A percentile compares a stretch with the other conserved stretches of the same genome.
These are phyloP conservation scores for Etheostoma spectabile DNA, from an alignment of 2,113 vertebrate species.

Conservation along the genomic window DNA sequence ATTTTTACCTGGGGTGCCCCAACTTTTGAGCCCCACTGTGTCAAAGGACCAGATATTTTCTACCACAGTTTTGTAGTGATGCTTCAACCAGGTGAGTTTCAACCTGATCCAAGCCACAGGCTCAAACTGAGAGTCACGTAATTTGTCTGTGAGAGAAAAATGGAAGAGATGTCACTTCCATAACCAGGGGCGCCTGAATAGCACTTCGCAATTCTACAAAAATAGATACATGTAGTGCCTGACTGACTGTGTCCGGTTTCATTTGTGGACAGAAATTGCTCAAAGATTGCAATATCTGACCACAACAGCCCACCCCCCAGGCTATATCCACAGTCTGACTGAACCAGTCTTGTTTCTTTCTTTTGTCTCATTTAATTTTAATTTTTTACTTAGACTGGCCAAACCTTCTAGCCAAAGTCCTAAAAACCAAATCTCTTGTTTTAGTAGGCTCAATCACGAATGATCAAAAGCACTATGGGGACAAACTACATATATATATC, in stretches of 20 bases:
- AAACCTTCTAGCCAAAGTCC: background rate
- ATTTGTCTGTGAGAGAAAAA: background rate
- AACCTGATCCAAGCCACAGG: background rate
- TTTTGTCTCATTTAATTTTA: background rate
- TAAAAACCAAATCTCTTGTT: background rate
- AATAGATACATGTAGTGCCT: background rate
- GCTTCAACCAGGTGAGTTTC: background rate
- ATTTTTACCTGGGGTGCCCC: too few species aligned
- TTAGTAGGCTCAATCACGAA: conserved; percentile 4
- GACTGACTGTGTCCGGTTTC: background rate
- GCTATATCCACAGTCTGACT: background rate
- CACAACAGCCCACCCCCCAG: too few species aligned
- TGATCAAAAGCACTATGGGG: background rate
- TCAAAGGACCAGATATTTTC: background rate
- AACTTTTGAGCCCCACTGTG: too few species aligned
- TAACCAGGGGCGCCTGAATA: background rate
- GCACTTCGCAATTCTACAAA: background rate
- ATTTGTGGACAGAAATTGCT: background rate
- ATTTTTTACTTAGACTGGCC: background rate
- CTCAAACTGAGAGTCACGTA: background rate
- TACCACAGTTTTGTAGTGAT: background rate
- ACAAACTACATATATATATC: conserved; percentile 4
- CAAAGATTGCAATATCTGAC: background rate
- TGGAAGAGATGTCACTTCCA: background rate
- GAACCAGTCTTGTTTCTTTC: background rate